These are phyloP conservation scores for Xiphophorus hellerii DNA, from an alignment of 2,113 vertebrate genomes.

Conservation along the genomic window DNA sequence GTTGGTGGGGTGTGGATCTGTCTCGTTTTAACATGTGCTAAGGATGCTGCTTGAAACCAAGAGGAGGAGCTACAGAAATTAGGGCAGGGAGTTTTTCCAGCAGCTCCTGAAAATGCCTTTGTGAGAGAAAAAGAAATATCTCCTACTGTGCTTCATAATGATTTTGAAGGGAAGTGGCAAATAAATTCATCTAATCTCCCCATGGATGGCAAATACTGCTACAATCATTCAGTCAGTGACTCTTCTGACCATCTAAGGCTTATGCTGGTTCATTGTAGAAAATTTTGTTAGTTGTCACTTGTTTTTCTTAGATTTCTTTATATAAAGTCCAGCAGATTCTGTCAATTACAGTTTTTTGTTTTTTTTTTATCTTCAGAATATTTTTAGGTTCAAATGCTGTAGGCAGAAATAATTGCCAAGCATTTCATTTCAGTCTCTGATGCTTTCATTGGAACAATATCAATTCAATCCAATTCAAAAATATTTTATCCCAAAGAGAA, in stretches of 20 bases:
- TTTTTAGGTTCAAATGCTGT: no score
- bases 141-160: constrained; percentile 36
- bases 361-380: no score
- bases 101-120: constrained; percentile 22
- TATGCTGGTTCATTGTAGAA: no score
- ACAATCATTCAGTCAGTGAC: background rate
- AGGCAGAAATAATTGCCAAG: no score
- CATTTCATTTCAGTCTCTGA: no score
- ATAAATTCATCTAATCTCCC: constrained; percentile 32
- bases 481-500: no score
- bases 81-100: constrained; percentile 38
- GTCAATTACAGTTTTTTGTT: no score
- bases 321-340: no score
- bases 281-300: no score
- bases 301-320: no score
- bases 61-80: constrained; percentile 35
- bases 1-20: constrained; percentile 32
- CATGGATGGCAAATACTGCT: background rate
- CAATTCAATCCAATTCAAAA: no score
- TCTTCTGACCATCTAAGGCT: background rate
- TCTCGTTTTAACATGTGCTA: constrained; percentile 39
- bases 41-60: constrained; percentile 10
- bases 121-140: constrained; percentile 11
- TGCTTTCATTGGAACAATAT: no score
- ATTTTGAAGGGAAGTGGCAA: constrained; percentile 36